Percentiles rank a stretch among this genome's conserved stretches.
Evolutionary conservation across 1,140 invertebrate species (phyloP).

Genomic region (Anthonomus grandis): DNA sequence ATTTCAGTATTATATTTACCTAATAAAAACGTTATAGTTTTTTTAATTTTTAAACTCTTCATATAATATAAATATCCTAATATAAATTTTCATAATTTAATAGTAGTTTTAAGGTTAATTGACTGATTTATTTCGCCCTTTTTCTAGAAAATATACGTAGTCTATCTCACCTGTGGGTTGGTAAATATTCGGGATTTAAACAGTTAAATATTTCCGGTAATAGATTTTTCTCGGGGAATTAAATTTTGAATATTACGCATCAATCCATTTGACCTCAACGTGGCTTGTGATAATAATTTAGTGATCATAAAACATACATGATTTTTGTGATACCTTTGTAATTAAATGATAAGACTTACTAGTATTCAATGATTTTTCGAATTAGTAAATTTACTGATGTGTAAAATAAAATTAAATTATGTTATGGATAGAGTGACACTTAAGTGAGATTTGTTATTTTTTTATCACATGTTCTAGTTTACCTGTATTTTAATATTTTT

Average conservation of each 20-base stretch:
- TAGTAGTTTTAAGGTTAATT: not conserved
- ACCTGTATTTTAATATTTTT: not conserved
- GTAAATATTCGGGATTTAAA: conserved; percentile 17
- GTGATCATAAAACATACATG: conserved; percentile 35
- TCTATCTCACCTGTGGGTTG: conserved; percentile 12
- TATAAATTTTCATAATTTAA: not conserved
- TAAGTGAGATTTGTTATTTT: conserved; percentile 27
- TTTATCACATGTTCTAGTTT: not conserved
- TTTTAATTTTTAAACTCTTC: no score
- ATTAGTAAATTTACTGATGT: conserved; percentile 16
- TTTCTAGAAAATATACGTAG: conserved; percentile 12
- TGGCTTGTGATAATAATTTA: conserved; percentile 38
- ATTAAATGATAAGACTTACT: conserved; percentile 35
- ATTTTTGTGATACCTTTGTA: conserved; percentile 39
- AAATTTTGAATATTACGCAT: conserved; percentile 25
- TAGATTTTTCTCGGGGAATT: conserved; percentile 8
- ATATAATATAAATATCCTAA: no score
- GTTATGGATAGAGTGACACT: conserved; percentile 19
- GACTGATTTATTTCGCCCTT: not conserved
- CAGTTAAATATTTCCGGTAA: conserved; percentile 11
- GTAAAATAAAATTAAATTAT: conserved; percentile 8
- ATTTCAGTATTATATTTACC: no score
- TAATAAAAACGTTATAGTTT: no score
- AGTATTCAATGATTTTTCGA: conserved; percentile 31
- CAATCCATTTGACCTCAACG: conserved; percentile 31